Evolutionary conservation across 1,140 invertebrate genomes (phyloP).

Genomic region (Drosophila repleta): DNA sequence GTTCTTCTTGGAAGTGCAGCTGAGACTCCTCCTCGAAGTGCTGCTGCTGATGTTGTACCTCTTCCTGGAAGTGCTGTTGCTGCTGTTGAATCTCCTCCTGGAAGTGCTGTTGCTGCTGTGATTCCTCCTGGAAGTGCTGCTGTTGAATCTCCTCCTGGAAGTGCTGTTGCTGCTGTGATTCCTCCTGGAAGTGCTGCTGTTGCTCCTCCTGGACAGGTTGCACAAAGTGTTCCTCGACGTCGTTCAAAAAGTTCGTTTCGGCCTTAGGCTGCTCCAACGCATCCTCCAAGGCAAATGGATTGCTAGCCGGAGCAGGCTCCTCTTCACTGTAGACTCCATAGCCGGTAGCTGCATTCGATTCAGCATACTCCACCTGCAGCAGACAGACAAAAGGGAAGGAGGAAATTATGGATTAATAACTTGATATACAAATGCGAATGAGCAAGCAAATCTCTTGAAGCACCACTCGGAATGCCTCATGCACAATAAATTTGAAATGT

Average conservation of each 20-base stretch:
- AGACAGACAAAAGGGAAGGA: slow-evolving; percentile 8
- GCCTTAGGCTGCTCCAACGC: background rate
- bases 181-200: background rate
- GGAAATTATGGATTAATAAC: slow-evolving; percentile 4
- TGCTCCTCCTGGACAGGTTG: slow-evolving; percentile 11
- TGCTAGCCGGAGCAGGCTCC: slow-evolving; percentile 24
- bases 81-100: slow-evolving; percentile 20
- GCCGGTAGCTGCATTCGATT: slow-evolving; percentile 54
- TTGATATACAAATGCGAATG: slow-evolving; percentile 11
- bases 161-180: background rate
- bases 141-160: background rate
- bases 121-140: background rate
- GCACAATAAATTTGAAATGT: slow-evolving; percentile 42
- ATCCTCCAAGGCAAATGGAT: slow-evolving; percentile 53
- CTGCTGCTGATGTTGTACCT: slow-evolving; percentile 8
- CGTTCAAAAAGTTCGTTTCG: background rate
- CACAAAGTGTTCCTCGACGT: slow-evolving; percentile 17
- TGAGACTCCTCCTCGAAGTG: slow-evolving; percentile 11
- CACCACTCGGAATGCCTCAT: slow-evolving; percentile 36
- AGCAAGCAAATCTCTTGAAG: slow-evolving; percentile 23
- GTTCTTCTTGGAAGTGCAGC: slow-evolving; percentile 10
- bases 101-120: slow-evolving; percentile 4
- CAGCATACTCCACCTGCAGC: slow-evolving; percentile 65
- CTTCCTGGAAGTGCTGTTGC: background rate
- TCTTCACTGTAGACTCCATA: slow-evolving; percentile 33